Percentiles rank a stretch among this genome's conserved stretches.
Conservation (phyloP, 2,797 vertebrate genomes). For the Eulemur mongoz region DNA sequence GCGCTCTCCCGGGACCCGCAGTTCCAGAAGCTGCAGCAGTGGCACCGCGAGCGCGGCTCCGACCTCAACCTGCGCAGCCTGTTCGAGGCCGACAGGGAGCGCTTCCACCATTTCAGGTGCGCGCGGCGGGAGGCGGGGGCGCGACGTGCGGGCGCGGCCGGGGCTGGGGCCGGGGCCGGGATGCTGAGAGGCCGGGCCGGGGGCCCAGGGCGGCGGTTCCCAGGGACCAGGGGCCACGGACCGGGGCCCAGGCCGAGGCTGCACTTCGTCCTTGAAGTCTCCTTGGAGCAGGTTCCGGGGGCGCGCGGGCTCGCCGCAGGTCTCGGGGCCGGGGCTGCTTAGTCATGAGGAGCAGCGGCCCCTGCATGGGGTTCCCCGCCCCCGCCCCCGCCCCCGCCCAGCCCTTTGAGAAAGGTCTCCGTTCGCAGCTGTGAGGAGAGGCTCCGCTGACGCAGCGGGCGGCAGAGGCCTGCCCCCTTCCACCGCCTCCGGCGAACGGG, state of each 20-base stretch:
- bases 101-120: slow-evolving; percentile 94
- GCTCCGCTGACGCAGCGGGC: background rate
- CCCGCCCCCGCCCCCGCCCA: background rate
- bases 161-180: background rate
- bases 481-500: background rate
- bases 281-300: slow-evolving; percentile 51
- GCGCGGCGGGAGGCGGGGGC: background rate
- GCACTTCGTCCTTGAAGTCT: slow-evolving; percentile 58
- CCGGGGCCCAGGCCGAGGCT: background rate
- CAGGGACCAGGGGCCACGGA: background rate
- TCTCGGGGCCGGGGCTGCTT: background rate
- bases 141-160: background rate
- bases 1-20: slow-evolving; percentile 89
- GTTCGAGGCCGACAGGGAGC: slow-evolving; percentile 91
- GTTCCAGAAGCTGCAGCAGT: slow-evolving; percentile 92
- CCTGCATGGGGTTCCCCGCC: background rate
- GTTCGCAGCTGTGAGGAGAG: background rate
- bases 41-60: slow-evolving; percentile 88
- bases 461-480: background rate
- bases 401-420: background rate
- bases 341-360: background rate
- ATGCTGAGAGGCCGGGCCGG: accelerated
- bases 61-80: slow-evolving; percentile 92
- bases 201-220: background rate
- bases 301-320: background rate